phyloP scores from a whole-genome alignment of 2,888 invertebrate species.

The Isotomurus palustris region DNA sequence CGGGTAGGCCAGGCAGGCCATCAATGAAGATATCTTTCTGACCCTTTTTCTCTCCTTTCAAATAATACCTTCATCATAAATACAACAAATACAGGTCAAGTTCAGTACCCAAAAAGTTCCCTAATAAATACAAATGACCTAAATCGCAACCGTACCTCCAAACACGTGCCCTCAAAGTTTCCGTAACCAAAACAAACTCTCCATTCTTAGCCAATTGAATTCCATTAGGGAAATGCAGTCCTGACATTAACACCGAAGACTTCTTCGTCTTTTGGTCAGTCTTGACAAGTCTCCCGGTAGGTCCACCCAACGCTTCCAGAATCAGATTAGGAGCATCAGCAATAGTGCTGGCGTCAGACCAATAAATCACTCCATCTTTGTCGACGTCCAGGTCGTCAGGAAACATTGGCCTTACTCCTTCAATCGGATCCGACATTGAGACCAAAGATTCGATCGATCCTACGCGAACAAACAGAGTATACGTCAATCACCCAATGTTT shows the following conservation, averaged over 20 bases:
- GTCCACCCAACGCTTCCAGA: conserved; percentile 19
- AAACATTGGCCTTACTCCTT: conserved; percentile 61
- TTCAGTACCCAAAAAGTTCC: too few species aligned
- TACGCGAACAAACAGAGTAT: too few species aligned
- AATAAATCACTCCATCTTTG: conserved; percentile 76
- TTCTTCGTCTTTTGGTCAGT: conserved; percentile 73
- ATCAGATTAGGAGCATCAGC: conserved; percentile 57
- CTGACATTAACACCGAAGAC: conserved; percentile 68
- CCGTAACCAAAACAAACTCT: conserved; percentile 73
- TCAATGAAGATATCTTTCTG: conserved; percentile 72
- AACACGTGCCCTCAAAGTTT: conserved; percentile 64
- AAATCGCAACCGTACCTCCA: conserved; percentile 56
- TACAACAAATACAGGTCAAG: not conserved
- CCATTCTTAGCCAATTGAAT: conserved; percentile 73
- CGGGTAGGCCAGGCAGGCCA: conserved; percentile 69
- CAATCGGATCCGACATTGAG: conserved; percentile 57
- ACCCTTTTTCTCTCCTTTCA: conserved; percentile 78
- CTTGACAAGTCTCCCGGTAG: conserved; percentile 64
- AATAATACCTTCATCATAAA: conserved; percentile 57
- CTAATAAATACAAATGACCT: too few species aligned
- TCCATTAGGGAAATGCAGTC: conserved; percentile 84
- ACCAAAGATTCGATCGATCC: conserved; percentile 48
- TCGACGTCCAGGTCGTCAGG: conserved; percentile 72
- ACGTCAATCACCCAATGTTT: too few species aligned
- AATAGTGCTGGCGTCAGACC: conserved; percentile 76